Evolutionary conservation across 2,113 vertebrate species (phyloP).

Genomic region (Mola mola): DNA sequence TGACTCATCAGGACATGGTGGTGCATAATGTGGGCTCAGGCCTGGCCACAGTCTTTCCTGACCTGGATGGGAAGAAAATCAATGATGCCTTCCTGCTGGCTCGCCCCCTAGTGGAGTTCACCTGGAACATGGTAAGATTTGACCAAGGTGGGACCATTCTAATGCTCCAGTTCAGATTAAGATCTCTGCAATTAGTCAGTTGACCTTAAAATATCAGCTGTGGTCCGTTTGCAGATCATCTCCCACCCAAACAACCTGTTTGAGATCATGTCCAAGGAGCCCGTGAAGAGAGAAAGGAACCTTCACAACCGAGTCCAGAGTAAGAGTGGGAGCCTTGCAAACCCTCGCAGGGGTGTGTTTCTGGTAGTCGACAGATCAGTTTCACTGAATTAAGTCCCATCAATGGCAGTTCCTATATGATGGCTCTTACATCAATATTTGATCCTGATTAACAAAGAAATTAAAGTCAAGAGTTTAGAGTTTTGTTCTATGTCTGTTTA

Average conservation of each 20-base stretch:
- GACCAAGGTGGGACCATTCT: not conserved
- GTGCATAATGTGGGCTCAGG: constrained; percentile 83
- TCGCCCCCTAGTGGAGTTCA: constrained; percentile 83
- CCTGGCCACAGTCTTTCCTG: constrained; percentile 80
- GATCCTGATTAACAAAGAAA: too few species aligned
- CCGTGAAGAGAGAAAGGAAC: constrained; percentile 82
- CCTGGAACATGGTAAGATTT: constrained; percentile 79
- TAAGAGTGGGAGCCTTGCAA: constrained; percentile 65
- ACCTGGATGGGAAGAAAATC: constrained; percentile 84
- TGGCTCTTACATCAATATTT: too few species aligned
- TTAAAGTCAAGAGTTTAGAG: not conserved
- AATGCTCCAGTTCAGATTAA: not conserved
- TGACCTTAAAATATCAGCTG: not conserved
- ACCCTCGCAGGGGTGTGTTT: constrained; percentile 53
- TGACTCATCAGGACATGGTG: constrained; percentile 77
- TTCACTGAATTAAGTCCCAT: constrained; percentile 27
- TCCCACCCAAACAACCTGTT: constrained; percentile 84
- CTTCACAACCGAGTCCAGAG: constrained; percentile 83
- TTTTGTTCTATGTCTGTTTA: too few species aligned
- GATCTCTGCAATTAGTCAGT: not conserved
- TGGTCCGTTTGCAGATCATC: constrained; percentile 72
- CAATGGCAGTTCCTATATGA: too few species aligned
- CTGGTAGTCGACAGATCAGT: constrained; percentile 36
- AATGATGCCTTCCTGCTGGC: constrained; percentile 80
- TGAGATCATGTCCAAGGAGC: constrained; percentile 84